These are phyloP conservation scores for Melanogrammus aeglefinus DNA, from an alignment of 2,797 vertebrate genomes.

Conservation along the genomic window DNA sequence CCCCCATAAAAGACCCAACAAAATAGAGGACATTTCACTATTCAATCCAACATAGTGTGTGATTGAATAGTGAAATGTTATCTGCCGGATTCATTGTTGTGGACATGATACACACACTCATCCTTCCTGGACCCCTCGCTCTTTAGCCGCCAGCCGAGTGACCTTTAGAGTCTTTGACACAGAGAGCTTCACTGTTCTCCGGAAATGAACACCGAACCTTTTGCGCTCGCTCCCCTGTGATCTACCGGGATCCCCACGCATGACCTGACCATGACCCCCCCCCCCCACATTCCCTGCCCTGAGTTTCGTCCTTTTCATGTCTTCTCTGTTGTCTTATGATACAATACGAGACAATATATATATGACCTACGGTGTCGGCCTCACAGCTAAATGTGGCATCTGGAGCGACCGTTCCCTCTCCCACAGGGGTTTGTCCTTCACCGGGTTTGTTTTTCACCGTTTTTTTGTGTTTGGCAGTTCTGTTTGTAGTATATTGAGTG, in stretches of 20 bases:
- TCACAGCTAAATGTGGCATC: too few relatives aligned
- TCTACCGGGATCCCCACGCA: constrained; percentile 10
- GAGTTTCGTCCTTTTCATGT: not conserved
- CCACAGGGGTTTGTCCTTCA: too few relatives aligned
- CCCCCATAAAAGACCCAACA: not conserved
- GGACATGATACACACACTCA: not conserved
- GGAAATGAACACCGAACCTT: constrained; percentile 29
- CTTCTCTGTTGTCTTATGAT: not conserved
- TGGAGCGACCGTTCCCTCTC: too few relatives aligned
- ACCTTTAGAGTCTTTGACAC: constrained; percentile 34
- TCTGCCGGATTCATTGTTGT: not conserved
- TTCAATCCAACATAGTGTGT: not conserved
- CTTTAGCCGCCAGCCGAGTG: constrained; percentile 3
- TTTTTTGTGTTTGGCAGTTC: too few relatives aligned
- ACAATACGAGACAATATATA: too few relatives aligned
- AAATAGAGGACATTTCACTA: not conserved
- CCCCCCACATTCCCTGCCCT: constrained; percentile 10
- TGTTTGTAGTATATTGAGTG: not conserved
- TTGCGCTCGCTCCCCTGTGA: constrained; percentile 13
- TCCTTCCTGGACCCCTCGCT: constrained; percentile 15
- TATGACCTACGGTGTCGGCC: too few relatives aligned
- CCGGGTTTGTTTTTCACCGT: too few relatives aligned
- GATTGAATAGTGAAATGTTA: constrained; percentile 10
- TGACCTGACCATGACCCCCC: constrained; percentile 22
- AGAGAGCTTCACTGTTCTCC: constrained; percentile 42